phyloP scores from a whole-genome alignment of 1,140 invertebrate genomes.

The Drosophila tristis region DNA sequence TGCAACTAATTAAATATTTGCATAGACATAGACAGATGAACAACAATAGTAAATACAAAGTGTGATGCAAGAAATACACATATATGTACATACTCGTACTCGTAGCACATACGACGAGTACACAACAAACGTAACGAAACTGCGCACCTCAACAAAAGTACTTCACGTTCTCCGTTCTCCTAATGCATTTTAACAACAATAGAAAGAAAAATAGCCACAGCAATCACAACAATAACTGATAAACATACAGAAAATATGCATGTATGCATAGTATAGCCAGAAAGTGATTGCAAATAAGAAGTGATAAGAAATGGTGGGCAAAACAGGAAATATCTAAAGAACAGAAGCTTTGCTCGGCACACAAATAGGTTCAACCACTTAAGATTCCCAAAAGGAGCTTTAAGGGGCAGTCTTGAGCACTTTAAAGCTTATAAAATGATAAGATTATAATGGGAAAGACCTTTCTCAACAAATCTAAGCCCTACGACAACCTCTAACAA shows the following conservation, averaged over 20 bases:
- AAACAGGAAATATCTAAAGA: constrained; percentile 9
- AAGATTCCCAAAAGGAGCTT: no score
- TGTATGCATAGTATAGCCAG: background rate
- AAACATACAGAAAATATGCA: constrained; percentile 1
- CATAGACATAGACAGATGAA: constrained; percentile 22
- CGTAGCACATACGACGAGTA: background rate
- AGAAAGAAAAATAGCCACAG: constrained; percentile 2
- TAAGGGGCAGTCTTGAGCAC: no score
- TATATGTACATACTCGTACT: constrained; percentile 3
- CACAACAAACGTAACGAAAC: background rate
- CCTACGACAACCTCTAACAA: no score
- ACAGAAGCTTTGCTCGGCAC: no score
- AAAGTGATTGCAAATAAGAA: background rate
- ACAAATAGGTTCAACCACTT: no score
- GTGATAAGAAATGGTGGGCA: constrained; percentile 12
- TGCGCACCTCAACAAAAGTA: constrained; percentile 23
- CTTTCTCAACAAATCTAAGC: no score
- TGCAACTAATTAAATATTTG: constrained; percentile 47
- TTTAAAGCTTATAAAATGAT: no score
- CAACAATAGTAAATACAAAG: constrained; percentile 5
- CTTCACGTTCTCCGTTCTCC: constrained; percentile 51
- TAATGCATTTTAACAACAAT: constrained; percentile 37
- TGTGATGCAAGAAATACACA: constrained; percentile 3
- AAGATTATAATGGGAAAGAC: no score
- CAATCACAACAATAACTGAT: constrained; percentile 30